A percentile compares a stretch with the other conserved stretches of the same genome.
Conservation (phyloP, 2,888 invertebrate species). For the Zelleria hepariella region DNA sequence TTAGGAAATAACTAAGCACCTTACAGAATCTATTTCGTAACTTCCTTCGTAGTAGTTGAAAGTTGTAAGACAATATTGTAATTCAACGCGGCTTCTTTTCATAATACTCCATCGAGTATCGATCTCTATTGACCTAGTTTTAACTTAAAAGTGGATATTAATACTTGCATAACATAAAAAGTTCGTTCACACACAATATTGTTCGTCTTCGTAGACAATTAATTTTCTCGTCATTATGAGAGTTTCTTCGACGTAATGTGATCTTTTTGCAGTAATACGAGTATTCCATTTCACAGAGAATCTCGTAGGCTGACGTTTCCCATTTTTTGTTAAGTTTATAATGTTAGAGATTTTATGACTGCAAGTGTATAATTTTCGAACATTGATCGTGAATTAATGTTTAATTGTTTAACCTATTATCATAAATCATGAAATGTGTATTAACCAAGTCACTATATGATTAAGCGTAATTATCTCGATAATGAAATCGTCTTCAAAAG, state of each 20-base stretch:
- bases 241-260: background rate
- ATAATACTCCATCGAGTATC: background rate
- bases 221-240: background rate
- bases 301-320: background rate
- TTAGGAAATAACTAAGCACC: slow-evolving; percentile 31
- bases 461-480: no score
- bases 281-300: background rate
- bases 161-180: background rate
- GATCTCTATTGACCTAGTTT: background rate
- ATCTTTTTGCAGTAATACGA: background rate
- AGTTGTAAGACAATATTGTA: slow-evolving; percentile 2
- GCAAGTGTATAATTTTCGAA: no score
- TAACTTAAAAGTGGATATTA: background rate
- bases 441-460: no score
- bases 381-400: no score
- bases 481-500: background rate
- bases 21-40: slow-evolving; percentile 2
- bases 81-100: background rate
- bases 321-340: background rate
- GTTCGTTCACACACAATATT: background rate
- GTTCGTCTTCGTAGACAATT: background rate
- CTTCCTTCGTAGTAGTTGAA: background rate
- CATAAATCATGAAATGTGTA: no score
- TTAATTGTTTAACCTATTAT: no score
- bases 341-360: background rate